A percentile compares a stretch with the other conserved stretches of the same genome.
Evolutionary conservation across 35 echinoderm and acorn worm species (phyloP).

Genomic region (Strongylocentrotus purpuratus): DNA sequence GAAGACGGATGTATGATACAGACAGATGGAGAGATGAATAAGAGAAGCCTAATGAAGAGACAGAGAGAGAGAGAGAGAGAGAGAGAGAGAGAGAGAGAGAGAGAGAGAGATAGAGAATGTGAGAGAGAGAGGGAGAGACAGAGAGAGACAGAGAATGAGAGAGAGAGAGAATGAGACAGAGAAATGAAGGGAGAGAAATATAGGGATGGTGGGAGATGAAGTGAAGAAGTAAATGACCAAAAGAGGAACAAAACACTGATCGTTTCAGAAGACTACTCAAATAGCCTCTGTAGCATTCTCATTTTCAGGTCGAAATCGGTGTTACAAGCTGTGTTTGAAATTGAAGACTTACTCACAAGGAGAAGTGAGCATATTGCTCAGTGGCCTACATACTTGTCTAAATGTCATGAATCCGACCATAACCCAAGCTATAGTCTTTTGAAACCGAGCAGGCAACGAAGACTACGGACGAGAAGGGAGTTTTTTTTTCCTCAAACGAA

Average conservation of each 20-base stretch:
- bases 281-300: background rate
- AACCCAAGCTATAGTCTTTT: background rate
- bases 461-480: background rate
- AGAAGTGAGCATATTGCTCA: conserved; percentile 2
- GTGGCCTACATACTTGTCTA: conserved; percentile 2
- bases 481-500: background rate
- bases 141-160: background rate
- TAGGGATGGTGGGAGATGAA: background rate
- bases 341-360: background rate
- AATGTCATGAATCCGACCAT: background rate
- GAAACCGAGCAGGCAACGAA: background rate
- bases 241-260: background rate
- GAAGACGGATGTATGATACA: background rate
- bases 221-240: background rate
- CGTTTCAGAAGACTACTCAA: background rate
- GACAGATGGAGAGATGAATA: background rate
- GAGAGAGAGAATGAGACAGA: background rate
- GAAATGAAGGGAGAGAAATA: background rate
- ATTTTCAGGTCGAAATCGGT: background rate
- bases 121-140: background rate
- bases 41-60: background rate
- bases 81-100: background rate
- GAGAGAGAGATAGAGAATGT: background rate
- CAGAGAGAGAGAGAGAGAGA: background rate
- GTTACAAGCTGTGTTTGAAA: conserved; percentile 10